Evolutionary conservation across 2,888 invertebrate species (phyloP), one percentile per base, ranked within the genome.

Genomic region (Spilarctia lutea): DNA sequence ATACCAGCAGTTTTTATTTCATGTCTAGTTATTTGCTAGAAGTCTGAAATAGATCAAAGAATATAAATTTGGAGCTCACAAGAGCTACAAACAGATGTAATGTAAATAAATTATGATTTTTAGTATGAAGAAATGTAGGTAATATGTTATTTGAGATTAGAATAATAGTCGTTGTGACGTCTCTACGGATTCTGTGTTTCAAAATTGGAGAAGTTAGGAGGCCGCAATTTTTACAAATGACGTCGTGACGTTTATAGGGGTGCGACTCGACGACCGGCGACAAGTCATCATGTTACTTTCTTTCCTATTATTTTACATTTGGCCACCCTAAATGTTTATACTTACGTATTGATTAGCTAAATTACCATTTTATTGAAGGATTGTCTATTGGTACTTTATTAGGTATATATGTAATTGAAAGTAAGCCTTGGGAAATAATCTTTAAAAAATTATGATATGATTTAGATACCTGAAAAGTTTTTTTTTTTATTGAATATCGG

Each of bases 181-280:
- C 92, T 94, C 94, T 76, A 87, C 69, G 65, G 80, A 79, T 79
- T 83, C 76, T 67, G 75, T 93, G 91, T 94, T 89, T 86, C 80
- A 86, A 94, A 94, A 93, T 94, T 94, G 93, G 90, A 92, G 92
- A 94, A 94, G 91, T 95, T 94, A 88, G 90, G 90, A 94, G 91
- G 94, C 94, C 94, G 92, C 95, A 95, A 95, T 95, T 96, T 95
- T 96, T 95, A 95, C 95, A 96, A 96, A 96, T 96, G 95, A 95
- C 95, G 94, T 94, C 92, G 94, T 93, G 95, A 94, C 95, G 94
- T 94, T 94, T 95, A 94, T 93, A 92, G 94, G 94, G 94, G 94
- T 90, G 94, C 93, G 93, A 87, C 83, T 70, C 72, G 60, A 68
- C 73, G 48, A 72, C 89, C 90, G 91, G 88, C 93, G 92, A 94